Base-by-base conservation (phyloP, 1,140 invertebrate genomes). In the Pseudomyrmex concolor region DNA sequence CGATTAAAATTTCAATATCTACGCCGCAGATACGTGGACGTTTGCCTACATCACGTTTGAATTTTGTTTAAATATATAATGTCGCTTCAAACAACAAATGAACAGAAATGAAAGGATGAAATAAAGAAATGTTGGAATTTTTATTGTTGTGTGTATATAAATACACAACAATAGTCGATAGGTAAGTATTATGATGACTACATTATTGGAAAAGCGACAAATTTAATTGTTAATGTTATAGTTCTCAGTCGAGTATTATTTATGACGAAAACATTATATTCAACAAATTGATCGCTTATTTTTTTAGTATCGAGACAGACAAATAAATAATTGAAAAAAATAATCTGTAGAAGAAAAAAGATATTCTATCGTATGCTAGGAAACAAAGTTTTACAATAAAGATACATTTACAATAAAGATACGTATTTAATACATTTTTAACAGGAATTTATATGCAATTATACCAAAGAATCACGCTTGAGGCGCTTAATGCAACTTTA, bases 1-100 rank as follows among this genome's bases (percentile, higher is more conserved):
- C 67, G 83, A 87, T 88, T 88, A 76, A 59, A 63, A 88, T 88
- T 83, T 87, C 74, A 57, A 84, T 82, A 81, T 70, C 70, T 82
- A 81, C 74, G 71, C 54, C 19, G 70, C 50, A 54, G 51, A 63
- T 54, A 48, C 17, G 2, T 45, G 54, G 51, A 51, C 70, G 48
- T 71, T 68, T 60, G 60, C 43, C 43, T 43, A 34, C 51, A 25
- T 67, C 64, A 48, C 13, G 25, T 77, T 70, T 22, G 54, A 45
- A 54, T 64, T 34, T 51, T 7, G 7, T 76, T 76, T 8, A 54
- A 76, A 15, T 55, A 54, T 13, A 25, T 50, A n/a, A 67, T 19
- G 15, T 43, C 10, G 19, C 54, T 45, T 70, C 12, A 48, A 51
- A 64, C 45, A 19, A 13, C 25, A 17, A 67, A 1, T n/a, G 25